Evolutionary conservation across 2,797 vertebrate species (phyloP).

Genomic region (Cirrhinus molitorella): DNA sequence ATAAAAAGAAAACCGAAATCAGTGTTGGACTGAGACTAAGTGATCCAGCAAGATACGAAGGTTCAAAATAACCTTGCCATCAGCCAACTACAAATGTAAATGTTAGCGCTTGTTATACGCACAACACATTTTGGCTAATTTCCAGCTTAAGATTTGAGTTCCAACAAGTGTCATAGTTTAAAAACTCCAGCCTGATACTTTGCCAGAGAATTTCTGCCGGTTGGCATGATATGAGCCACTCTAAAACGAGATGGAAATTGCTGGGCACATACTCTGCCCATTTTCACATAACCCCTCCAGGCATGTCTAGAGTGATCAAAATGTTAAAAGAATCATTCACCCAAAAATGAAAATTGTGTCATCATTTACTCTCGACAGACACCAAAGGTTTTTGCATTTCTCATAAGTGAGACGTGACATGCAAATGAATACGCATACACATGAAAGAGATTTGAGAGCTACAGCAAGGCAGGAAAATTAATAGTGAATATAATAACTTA

Average conservation of each 20-base stretch:
- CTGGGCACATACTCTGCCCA: background rate
- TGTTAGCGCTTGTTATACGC: background rate
- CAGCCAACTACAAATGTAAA: background rate
- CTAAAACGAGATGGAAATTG: background rate
- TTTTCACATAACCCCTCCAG: conserved; percentile 22
- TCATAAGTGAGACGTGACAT: background rate
- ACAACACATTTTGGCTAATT: background rate
- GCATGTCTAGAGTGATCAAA: conserved; percentile 17
- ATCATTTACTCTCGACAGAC: conserved; percentile 18
- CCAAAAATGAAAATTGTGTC: conserved; percentile 23
- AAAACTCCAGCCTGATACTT: background rate
- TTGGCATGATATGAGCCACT: background rate
- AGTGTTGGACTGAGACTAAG: background rate
- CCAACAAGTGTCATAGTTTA: conserved; percentile 5
- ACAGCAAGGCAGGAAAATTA: background rate
- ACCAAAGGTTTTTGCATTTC: background rate
- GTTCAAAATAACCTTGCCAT: conserved; percentile 25
- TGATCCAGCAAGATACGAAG: conserved; percentile 19
- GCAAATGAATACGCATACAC: background rate
- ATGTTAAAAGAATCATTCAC: conserved; percentile 15
- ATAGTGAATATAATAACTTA: background rate
- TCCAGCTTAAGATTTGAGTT: background rate
- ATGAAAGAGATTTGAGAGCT: background rate
- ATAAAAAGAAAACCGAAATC: conserved; percentile 50
- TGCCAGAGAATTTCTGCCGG: background rate